Conservation (phyloP, 2,888 invertebrate genomes). For the Tenthredo distinguenda region DNA sequence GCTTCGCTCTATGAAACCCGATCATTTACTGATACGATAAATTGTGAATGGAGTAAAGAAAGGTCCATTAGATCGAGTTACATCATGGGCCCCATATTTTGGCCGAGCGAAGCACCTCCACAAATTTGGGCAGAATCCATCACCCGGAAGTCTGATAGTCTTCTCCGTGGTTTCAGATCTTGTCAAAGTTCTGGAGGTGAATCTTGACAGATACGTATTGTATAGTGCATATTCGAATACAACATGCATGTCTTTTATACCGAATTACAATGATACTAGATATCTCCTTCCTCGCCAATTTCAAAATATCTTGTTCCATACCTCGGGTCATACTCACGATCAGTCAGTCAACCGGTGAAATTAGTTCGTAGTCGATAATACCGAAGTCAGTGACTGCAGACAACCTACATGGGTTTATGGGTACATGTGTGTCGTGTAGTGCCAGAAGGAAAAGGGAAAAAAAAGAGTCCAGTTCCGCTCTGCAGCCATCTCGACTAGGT, state of each 20-base stretch:
- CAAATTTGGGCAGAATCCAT: too few species aligned
- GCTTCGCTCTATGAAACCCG: neutral
- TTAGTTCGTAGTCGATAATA: slow-evolving; percentile 26
- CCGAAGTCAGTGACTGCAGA: slow-evolving; percentile 10
- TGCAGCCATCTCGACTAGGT: slow-evolving; percentile 35
- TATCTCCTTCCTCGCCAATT: neutral
- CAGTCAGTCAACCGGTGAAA: slow-evolving; percentile 34
- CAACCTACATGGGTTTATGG: neutral
- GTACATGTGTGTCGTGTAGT: slow-evolving; percentile 12
- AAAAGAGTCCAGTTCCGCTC: slow-evolving; percentile 31
- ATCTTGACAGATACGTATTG: neutral
- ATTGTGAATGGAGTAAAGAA: neutral
- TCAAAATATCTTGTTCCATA: neutral
- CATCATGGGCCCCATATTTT: too few species aligned
- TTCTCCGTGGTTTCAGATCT: neutral
- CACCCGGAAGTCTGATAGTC: too few species aligned
- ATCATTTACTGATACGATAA: neutral
- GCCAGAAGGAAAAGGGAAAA: neutral
- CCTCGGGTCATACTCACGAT: neutral
- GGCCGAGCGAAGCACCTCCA: too few species aligned
- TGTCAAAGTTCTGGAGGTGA: neutral
- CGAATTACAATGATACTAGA: neutral
- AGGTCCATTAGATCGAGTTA: too few species aligned
- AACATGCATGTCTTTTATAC: neutral
- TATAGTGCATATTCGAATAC: too few species aligned